Base-by-base conservation (phyloP, 2,113 vertebrate genomes). In the Acanthisitta chloris region DNA sequence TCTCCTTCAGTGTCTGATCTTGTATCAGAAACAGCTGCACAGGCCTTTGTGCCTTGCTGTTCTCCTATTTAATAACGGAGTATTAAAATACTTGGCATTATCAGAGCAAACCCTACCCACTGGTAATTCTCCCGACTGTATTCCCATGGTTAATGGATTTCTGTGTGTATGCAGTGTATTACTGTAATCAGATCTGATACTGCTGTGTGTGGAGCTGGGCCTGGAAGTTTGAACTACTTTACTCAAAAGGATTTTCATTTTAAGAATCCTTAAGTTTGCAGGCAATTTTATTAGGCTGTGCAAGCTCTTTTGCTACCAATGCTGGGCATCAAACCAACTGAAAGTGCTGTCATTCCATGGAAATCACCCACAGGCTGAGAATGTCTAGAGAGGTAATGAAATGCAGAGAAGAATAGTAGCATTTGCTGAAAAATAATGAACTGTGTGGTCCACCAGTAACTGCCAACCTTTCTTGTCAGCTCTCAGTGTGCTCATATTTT, bases 11-110 rank as follows among this genome's bases (percentile, higher is more conserved):
- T 42, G 45, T 83, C 92, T 80, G 85, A 86, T 91, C 92, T 88
- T 96, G 1, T 76, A 71, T 94, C 79, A 62, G 94, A 90, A 96
- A 82, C 92, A 96, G 90, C 81, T 92, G 95, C 45, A 57, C 4
- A 11, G 84, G 29, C 67, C 73, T 92, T 76, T 81, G 36, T 90
- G 90, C 70, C 58, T 72, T 70, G 28, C 74, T 15, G 8, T 85
- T 94, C 70, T 86, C 48, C 70, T 70, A 0, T 79, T 88, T 76
- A 85, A 69, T 91, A 81, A 92, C 29, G 82, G 81, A 57, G 8
- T 40, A 38, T 74, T 76, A 57, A 93, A 95, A 90, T 82, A 59
- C 54, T 92, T 76, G 61, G 52, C 20, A 4, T 82, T 80, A 79
- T 72, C 79, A 65, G 70, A 84, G 40, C 46, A 81, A 91, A 38